These are phyloP conservation scores for Pristis pectinata DNA, from an alignment of 2,797 vertebrate genomes.

Conservation along the genomic window DNA sequence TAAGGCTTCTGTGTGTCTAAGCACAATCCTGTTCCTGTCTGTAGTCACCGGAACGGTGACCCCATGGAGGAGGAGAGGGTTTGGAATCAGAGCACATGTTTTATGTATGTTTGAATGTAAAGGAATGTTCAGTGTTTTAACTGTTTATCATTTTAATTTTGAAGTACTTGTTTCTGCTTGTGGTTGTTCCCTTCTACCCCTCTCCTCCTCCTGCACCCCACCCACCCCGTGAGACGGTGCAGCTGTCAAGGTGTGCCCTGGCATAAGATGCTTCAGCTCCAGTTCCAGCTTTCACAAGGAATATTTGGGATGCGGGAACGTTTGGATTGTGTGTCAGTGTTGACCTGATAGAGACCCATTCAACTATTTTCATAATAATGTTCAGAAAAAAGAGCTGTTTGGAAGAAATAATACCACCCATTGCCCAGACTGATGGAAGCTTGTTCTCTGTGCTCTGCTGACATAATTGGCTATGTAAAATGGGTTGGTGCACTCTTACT, in stretches of 20 bases:
- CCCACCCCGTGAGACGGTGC: neutral
- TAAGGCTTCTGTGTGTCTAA: neutral
- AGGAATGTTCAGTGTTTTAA: neutral
- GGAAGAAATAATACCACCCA: neutral
- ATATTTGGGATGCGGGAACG: neutral
- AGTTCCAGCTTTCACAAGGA: neutral
- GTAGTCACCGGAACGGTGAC: neutral
- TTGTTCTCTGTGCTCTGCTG: neutral
- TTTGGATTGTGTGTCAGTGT: neutral
- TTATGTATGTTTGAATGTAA: constrained; percentile 23
- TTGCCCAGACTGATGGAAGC: neutral
- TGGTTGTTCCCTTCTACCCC: neutral
- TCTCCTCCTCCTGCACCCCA: neutral
- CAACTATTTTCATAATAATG: neutral
- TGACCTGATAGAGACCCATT: neutral
- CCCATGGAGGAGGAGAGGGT: neutral
- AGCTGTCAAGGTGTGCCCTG: neutral
- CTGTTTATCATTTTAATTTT: constrained; percentile 13
- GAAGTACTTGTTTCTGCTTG: constrained; percentile 27
- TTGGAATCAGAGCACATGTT: neutral
- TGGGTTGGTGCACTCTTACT: neutral
- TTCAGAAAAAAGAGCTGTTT: neutral
- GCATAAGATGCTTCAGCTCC: neutral
- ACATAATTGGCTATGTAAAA: neutral
- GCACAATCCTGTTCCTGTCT: neutral